Conservation (phyloP, 2,113 vertebrate genomes). For the Rousettus leschenaultii region DNA sequence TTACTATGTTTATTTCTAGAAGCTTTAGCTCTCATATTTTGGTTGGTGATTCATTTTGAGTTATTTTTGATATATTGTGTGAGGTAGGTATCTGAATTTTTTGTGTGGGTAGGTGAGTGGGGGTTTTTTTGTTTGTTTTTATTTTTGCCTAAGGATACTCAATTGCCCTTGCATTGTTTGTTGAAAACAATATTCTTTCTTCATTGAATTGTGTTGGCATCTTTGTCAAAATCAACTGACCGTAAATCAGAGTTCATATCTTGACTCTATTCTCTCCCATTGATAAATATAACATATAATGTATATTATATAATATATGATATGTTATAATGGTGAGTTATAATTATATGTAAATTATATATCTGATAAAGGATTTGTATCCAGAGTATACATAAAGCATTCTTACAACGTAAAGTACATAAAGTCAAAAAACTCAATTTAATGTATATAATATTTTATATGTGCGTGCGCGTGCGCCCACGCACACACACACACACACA, state of each 20-base stretch:
- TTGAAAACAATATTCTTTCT: background rate
- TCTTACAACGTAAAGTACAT: no score
- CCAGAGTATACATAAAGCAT: no score
- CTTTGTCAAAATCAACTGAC: background rate
- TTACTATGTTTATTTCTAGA: background rate
- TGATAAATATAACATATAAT: no score
- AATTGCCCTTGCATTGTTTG: background rate
- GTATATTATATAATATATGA: no score
- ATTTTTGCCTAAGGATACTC: background rate
- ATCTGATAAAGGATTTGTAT: no score
- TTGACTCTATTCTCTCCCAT: background rate
- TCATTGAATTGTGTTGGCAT: background rate
- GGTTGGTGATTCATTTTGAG: background rate
- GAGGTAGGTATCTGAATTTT: background rate
- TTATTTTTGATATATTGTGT: background rate
- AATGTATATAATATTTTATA: no score
- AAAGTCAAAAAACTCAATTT: no score
- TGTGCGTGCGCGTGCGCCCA: no score
- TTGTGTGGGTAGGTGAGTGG: background rate
- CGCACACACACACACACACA: no score
- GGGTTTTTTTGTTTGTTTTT: background rate
- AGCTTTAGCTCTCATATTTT: background rate
- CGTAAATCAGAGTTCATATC: background rate
- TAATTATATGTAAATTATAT: no score
- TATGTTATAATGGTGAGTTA: no score